Evolutionary conservation across 2,888 invertebrate genomes (phyloP), one percentile per base, ranked within the genome.

Genomic region (Himalopsyche japonica): DNA sequence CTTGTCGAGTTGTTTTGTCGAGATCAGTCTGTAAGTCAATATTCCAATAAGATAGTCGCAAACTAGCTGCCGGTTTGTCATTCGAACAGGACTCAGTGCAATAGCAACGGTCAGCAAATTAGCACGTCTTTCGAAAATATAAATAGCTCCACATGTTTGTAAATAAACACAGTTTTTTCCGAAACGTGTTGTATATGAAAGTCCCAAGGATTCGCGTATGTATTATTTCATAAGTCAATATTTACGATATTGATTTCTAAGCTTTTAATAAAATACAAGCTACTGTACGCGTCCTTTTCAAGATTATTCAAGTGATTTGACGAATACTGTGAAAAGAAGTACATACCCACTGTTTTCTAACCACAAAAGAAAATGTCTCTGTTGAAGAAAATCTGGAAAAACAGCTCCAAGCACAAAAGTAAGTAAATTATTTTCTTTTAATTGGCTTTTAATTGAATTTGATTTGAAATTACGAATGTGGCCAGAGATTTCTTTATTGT

Each of bases 371-470:
- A 70, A 37, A 84, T 94, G 90, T 94, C 93, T 78, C 93, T 95
- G 87, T 90, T 95, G 88, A 92, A 94, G 89, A 94, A 93, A 89
- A 93, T 95, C 89, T 94, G 94, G 94, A 94, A 93, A 88, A 94
- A 91, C 88, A 94, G 93, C 89, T 94, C 94, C 20, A 95, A 94
- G 88, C 95, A 95, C 88, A 94, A 94, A 92, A 95, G 95, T 95
- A 89, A 94, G 94, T 93, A 70, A 27, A 5, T 15, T 43, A 15
- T 3, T 43, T 43, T 43, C 12, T 43, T 43, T 43, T 43, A n/a
- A n/a, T n/a, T n/a, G n/a, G n/a, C n/a, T n/a, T n/a, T 32, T 32
- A 32, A 6, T 32, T 32, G 6, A 32, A 32, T 4, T 32, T 32
- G 6, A 15, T 43, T 37, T 12, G 12, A 12, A 43, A 15, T 43